Conservation (phyloP, 1,140 invertebrate genomes). For the Ceratina japonica region DNA sequence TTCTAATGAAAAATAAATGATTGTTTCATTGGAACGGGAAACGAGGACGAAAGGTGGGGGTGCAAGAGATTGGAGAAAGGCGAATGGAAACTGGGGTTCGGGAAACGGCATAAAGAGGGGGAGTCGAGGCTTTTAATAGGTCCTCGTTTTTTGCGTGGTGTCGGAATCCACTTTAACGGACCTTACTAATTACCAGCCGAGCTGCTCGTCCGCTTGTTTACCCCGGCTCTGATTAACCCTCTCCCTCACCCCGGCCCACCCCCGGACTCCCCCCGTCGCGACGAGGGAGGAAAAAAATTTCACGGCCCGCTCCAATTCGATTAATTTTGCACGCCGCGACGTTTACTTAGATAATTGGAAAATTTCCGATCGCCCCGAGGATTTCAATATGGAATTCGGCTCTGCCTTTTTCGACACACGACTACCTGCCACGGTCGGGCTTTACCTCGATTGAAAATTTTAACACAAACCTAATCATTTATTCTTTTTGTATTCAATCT, state of each 20-base stretch:
- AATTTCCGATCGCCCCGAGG: constrained; percentile 13
- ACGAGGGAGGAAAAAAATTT: constrained; percentile 28
- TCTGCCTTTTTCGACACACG: neutral
- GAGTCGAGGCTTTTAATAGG: constrained; percentile 54
- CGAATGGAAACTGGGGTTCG: no score
- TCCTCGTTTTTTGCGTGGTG: constrained; percentile 57
- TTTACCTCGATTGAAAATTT: no score
- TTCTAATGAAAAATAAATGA: no score
- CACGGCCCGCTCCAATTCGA: constrained; percentile 17
- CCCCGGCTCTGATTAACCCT: constrained; percentile 73
- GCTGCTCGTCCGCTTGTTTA: constrained; percentile 63
- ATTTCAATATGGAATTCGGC: neutral
- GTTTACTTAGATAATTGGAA: constrained; percentile 37
- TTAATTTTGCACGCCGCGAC: constrained; percentile 29
- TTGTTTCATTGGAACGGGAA: no score
- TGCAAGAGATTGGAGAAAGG: no score
- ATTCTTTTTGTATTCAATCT: no score
- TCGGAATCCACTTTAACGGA: constrained; percentile 68
- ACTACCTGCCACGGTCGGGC: no score
- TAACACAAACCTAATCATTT: no score
- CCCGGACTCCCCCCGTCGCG: no score
- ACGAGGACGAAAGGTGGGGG: no score
- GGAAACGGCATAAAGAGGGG: no score
- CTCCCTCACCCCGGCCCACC: no score
- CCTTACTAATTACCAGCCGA: constrained; percentile 68